Evolutionary conservation across 92 coral and sea anemone species (phyloP).

Genomic region (Ricordea florida): DNA sequence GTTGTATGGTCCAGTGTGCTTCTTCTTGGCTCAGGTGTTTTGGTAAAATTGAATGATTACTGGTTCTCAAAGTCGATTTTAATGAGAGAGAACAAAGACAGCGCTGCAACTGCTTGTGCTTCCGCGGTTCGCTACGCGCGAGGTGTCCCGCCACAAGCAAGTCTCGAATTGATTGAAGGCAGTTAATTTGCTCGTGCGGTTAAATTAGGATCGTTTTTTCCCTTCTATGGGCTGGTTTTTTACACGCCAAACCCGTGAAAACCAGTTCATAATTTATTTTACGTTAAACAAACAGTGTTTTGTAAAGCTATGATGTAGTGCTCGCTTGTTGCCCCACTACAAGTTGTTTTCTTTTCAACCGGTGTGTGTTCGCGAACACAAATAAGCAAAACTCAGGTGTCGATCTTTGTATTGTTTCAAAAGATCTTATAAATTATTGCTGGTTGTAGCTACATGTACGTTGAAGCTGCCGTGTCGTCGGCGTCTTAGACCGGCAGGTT

Average conservation of each 20-base stretch:
- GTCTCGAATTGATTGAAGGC: neutral
- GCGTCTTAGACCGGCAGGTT: constrained; percentile 10
- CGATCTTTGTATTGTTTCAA: constrained; percentile 28
- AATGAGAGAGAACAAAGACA: constrained; percentile 70
- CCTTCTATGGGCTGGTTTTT: neutral
- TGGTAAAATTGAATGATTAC: constrained; percentile 62
- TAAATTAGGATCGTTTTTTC: neutral
- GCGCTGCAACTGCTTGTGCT: constrained; percentile 31
- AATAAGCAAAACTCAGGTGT: neutral
- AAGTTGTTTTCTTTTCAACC: neutral
- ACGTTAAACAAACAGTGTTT: constrained; percentile 29
- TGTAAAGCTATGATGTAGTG: neutral
- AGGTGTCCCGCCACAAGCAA: neutral
- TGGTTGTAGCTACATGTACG: neutral
- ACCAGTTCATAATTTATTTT: constrained; percentile 18
- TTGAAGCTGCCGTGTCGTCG: constrained; percentile 3
- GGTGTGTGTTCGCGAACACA: constrained; percentile 9
- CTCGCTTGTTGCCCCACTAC: neutral
- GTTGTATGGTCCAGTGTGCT: neutral
- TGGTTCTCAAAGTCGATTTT: constrained; percentile 43
- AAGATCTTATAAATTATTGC: constrained; percentile 28
- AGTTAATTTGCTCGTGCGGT: neutral
- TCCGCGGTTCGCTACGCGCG: neutral
- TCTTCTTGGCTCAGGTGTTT: constrained; percentile 31
- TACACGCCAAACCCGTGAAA: neutral